phyloP scores from a whole-genome alignment of 2,888 invertebrate genomes.

The Petrophora chlorosata region DNA sequence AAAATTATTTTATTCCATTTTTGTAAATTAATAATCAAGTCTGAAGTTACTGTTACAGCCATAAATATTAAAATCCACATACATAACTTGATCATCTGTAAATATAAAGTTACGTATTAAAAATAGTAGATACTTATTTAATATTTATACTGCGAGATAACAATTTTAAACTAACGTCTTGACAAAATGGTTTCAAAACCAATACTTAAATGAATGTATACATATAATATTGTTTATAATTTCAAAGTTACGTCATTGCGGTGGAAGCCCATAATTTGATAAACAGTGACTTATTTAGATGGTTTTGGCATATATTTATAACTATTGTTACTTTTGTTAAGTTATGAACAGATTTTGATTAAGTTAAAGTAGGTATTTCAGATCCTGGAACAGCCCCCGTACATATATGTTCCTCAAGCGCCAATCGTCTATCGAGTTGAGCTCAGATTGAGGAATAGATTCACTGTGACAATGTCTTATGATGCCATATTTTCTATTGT shows the following conservation, averaged over 20 bases:
- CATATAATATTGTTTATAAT: neutral
- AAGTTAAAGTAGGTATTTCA: too few relatives aligned
- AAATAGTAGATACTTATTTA: neutral
- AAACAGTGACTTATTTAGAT: neutral
- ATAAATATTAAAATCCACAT: neutral
- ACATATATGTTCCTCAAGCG: too few relatives aligned
- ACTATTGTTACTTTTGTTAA: too few relatives aligned
- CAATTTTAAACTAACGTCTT: neutral
- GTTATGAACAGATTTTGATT: too few relatives aligned
- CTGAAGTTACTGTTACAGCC: neutral
- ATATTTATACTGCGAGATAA: neutral
- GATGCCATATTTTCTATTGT: too few relatives aligned
- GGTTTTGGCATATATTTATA: too few relatives aligned
- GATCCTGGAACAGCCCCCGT: too few relatives aligned
- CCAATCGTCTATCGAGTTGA: too few relatives aligned
- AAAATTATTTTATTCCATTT: slow-evolving; percentile 31
- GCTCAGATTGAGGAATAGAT: too few relatives aligned
- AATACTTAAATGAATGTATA: neutral
- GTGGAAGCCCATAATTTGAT: slow-evolving; percentile 10
- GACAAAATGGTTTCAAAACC: neutral
- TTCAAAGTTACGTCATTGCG: neutral
- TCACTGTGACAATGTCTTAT: too few relatives aligned
- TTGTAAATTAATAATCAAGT: slow-evolving; percentile 5
- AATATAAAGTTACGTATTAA: slow-evolving; percentile 1
- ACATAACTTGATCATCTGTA: neutral